Evolutionary conservation across 2,888 invertebrate genomes (phyloP), one percentile per base, ranked within the genome.

Genomic region (Hypena proboscidalis): DNA sequence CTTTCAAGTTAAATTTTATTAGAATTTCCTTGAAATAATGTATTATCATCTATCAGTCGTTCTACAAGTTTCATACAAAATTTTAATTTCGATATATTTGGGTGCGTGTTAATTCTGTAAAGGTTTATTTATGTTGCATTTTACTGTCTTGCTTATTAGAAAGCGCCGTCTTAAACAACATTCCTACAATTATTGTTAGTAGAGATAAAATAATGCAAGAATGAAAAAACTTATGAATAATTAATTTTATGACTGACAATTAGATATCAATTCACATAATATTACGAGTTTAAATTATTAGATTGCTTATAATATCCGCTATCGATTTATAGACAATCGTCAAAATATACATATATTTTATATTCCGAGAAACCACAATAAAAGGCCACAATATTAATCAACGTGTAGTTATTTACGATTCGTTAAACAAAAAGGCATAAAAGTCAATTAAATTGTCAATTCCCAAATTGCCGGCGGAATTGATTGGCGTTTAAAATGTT

Each of bases 311-410:
- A 37, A 36, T 44, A 35, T 47, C 50, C 36, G 42, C 26, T 43
- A 45, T 44, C 31, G 27, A 42, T 52, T 40, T 56, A 50, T 32
- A 39, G 27, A 10, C 22, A 37, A 43, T 57, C 58, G 37, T 61
- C 46, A 61, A 54, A 51, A 46, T 38, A 48, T 44, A 46, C 36
- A 39, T 46, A 39, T 46, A 45, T 56, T 42, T 52, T 39, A 44
- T 43, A 35, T 46, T 46, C 35, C 14, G 17, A 43, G 14, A 39
- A 58, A 44, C 21, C 33, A 39, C 37, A 27, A 61, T 60, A 61
- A 53, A 60, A 52, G 41, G 49, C 46, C 46, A 57, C 59, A 51
- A 45, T 59, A 47, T 57, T 62, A 43, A 64, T 64, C 54, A 52
- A 43, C 46, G 44, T 44, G 33, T 38, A 31, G 19, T 40, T 53